A percentile compares a stretch with the other conserved stretches of the same genome.
Conservation (phyloP, 2,888 invertebrate genomes). For the Volucella inflata region DNA sequence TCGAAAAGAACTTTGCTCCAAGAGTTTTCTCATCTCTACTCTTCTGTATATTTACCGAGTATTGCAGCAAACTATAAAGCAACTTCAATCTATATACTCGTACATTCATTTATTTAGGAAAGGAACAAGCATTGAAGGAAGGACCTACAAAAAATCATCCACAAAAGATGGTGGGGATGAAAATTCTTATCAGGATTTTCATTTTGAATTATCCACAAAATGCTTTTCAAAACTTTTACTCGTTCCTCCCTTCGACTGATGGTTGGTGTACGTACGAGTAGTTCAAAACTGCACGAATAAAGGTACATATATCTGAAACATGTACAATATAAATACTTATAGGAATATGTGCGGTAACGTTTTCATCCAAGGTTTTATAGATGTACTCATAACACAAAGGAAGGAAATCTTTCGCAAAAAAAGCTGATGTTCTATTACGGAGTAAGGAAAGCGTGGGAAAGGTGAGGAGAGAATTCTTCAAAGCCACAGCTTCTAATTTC, state of each 20-base stretch:
- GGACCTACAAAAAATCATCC: conserved; percentile 57
- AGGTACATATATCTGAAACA: conserved; percentile 12
- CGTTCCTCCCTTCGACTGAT: conserved; percentile 21
- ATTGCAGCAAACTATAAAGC: conserved; percentile 57
- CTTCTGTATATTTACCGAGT: conserved; percentile 36
- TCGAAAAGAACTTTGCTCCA: conserved; percentile 72
- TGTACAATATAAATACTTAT: conserved; percentile 9
- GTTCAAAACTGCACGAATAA: background rate
- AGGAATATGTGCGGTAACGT: conserved; percentile 43
- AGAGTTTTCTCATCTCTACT: conserved; percentile 55
- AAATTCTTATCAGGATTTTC: conserved; percentile 75
- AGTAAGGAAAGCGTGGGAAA: conserved; percentile 3
- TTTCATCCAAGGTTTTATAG: conserved; percentile 58
- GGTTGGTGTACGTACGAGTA: conserved; percentile 18
- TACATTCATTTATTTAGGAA: conserved; percentile 4
- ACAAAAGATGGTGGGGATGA: conserved; percentile 68
- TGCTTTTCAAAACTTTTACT: conserved; percentile 72
- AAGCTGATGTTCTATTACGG: conserved; percentile 43
- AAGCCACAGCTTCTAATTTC: conserved; percentile 73
- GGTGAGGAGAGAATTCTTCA: conserved; percentile 61
- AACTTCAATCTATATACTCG: conserved; percentile 21
- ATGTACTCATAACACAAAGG: conserved; percentile 71
- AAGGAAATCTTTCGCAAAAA: conserved; percentile 72
- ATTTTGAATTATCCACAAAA: conserved; percentile 75
- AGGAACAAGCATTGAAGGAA: conserved; percentile 36